These are phyloP conservation scores for Cephus nigrinus DNA, from an alignment of 2,888 invertebrate genomes.

Conservation along the genomic window DNA sequence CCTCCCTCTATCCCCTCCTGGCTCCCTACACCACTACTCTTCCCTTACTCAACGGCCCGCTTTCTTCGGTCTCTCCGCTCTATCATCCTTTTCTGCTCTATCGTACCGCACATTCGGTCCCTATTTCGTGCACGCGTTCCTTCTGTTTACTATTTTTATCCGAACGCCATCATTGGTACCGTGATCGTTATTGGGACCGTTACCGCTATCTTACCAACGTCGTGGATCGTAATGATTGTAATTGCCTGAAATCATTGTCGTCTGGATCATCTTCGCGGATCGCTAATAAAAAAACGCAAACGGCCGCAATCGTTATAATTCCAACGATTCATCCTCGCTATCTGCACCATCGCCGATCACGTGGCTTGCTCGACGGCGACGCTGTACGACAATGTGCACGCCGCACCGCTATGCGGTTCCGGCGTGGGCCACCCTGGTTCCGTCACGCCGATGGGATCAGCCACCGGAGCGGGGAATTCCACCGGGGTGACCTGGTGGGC, in stretches of 20 bases:
- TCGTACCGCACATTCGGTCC: conserved; percentile 24
- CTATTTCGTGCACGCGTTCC: conserved; percentile 47
- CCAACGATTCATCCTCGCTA: conserved; percentile 66
- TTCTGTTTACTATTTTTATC: conserved; percentile 55
- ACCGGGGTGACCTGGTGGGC: conserved; percentile 86
- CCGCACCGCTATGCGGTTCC: conserved; percentile 72
- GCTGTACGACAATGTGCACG: conserved; percentile 85
- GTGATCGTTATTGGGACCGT: background rate
- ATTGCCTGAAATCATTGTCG: conserved; percentile 20
- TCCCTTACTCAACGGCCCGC: conserved; percentile 36
- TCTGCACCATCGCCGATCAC: conserved; percentile 78
- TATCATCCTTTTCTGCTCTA: conserved; percentile 41
- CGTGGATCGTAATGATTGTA: background rate
- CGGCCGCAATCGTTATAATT: conserved; percentile 44
- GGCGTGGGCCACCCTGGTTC: conserved; percentile 66
- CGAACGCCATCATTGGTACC: conserved; percentile 30
- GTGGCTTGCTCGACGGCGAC: conserved; percentile 85
- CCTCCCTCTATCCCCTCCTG: conserved; percentile 27
- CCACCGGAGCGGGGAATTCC: conserved; percentile 85
- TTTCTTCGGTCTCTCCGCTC: conserved; percentile 23
- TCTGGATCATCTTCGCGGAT: background rate
- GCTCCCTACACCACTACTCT: conserved; percentile 38
- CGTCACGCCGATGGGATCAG: conserved; percentile 69
- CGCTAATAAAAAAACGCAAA: conserved; percentile 15
- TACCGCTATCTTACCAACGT: background rate